Evolutionary conservation across 2,888 invertebrate species (phyloP).

Genomic region (Thera britannica): DNA sequence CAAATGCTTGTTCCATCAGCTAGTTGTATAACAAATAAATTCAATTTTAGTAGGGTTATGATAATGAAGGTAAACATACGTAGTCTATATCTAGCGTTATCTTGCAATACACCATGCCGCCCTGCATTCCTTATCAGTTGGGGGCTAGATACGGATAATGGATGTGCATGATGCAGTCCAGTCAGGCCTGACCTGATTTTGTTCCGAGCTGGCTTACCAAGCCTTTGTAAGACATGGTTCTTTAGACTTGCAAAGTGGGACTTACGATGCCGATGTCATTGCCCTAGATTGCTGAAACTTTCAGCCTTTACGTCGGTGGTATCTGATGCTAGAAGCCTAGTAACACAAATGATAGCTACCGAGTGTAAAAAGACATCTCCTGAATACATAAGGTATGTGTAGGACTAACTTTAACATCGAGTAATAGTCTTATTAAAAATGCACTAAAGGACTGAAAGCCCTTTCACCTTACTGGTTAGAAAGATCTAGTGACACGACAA

Average conservation of each 20-base stretch:
- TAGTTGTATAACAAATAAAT: no score
- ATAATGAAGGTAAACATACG: background rate
- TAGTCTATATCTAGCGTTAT: background rate
- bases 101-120: background rate
- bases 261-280: conserved; percentile 1
- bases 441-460: no score
- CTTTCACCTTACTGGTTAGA: no score
- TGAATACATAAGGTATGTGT: background rate
- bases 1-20: no score
- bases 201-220: conserved; percentile 12
- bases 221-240: background rate
- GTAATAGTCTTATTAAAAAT: no score
- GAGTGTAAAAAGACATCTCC: background rate
- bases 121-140: conserved; percentile 13
- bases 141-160: conserved; percentile 17
- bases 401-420: no score
- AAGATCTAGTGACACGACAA: no score
- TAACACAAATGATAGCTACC: background rate
- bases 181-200: conserved; percentile 18
- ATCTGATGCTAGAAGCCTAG: background rate
- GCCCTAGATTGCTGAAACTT: conserved; percentile 1
- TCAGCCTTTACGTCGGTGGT: background rate
- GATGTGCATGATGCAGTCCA: conserved; percentile 6
- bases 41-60: background rate
- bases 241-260: conserved; percentile 15